Evolutionary conservation across 2,797 vertebrate species (phyloP).

Genomic region (Oophaga sylvatica): DNA sequence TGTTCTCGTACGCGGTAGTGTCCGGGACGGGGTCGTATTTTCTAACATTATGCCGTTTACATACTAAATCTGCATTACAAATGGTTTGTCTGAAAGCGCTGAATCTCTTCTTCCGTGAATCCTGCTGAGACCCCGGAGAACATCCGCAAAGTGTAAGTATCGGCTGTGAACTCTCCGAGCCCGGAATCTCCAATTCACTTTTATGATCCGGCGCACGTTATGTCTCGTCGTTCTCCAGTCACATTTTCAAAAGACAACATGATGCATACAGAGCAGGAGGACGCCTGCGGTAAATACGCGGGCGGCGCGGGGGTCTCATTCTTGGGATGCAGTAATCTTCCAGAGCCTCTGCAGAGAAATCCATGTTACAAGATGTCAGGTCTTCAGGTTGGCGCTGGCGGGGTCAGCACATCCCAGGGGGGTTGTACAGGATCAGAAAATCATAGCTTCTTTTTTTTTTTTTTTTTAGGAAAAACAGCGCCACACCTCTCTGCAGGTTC

Average conservation of each 20-base stretch:
- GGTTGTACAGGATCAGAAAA: neutral
- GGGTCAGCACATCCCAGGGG: neutral
- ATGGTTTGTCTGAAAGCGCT: constrained; percentile 7
- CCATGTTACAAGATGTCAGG: no score
- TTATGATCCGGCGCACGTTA: constrained; percentile 12
- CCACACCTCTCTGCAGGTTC: no score
- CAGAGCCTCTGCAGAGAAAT: neutral
- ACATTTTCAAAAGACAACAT: neutral
- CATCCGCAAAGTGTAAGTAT: neutral
- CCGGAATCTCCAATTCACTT: constrained; percentile 15
- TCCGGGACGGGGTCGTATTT: neutral
- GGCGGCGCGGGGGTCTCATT: neutral
- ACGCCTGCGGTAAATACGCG: neutral
- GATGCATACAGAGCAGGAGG: neutral
- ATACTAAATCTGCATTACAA: constrained; percentile 31
- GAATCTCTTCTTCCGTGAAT: neutral
- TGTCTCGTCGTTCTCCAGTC: constrained; percentile 21
- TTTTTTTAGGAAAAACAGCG: no score
- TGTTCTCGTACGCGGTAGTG: neutral
- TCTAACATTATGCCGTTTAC: neutral
- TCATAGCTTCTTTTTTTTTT: no score
- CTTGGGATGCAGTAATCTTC: neutral
- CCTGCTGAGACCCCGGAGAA: constrained; percentile 22
- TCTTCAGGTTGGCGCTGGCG: neutral
- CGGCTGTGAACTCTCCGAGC: constrained; percentile 13